These are phyloP conservation scores for Nasonia vitripennis DNA, from an alignment of 1,140 invertebrate species.

Conservation along the genomic window DNA sequence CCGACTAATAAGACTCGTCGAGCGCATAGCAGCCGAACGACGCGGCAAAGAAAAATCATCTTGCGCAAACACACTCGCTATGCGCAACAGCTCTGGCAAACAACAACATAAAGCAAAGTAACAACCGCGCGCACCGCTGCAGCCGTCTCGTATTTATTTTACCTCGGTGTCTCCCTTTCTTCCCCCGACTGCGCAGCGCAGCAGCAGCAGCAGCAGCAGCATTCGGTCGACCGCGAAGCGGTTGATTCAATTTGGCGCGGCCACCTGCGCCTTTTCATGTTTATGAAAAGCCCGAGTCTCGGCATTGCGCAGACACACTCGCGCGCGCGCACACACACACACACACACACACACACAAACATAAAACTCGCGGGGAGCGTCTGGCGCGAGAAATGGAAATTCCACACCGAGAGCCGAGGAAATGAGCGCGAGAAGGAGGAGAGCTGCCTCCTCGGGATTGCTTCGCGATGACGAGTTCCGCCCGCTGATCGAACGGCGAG, in stretches of 20 bases:
- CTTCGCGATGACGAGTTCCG: background rate
- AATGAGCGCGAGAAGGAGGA: background rate
- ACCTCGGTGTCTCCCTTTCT: constrained; percentile 4
- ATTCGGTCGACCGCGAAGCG: constrained; percentile 1
- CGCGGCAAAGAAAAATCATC: background rate
- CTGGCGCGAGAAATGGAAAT: constrained; percentile 16
- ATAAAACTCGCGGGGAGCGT: constrained; percentile 11
- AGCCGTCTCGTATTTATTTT: constrained; percentile 8
- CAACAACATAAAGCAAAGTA: background rate
- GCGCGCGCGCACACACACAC: background rate
- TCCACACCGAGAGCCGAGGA: background rate
- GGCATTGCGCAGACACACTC: background rate
- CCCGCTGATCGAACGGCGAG: background rate
- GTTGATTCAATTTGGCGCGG: constrained; percentile 27
- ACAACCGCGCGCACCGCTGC: background rate
- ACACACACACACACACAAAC: background rate
- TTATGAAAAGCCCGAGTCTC: constrained; percentile 3
- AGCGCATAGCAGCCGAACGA: background rate
- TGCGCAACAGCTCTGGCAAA: background rate
- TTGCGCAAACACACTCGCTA: background rate
- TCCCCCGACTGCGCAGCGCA: background rate
- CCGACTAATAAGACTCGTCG: background rate
- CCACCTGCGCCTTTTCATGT: constrained; percentile 19
- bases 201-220: background rate
- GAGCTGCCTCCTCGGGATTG: background rate